Conservation (phyloP, 2,797 vertebrate genomes). For the Petrocephalus schoutedeni region DNA sequence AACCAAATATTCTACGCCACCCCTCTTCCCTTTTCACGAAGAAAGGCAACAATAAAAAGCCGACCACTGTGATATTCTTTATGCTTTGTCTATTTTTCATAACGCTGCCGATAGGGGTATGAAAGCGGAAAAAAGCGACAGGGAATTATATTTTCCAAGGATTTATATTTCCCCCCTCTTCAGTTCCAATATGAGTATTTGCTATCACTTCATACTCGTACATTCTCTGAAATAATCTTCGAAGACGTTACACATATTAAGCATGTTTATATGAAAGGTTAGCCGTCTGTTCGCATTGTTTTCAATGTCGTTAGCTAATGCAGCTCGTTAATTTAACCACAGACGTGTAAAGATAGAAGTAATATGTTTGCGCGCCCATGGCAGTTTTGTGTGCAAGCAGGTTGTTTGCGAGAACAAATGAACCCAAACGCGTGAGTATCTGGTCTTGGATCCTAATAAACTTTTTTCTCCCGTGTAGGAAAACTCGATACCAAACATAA, state of each 20-base stretch:
- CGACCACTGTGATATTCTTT: slow-evolving; percentile 96
- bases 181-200: not conserved
- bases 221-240: not conserved
- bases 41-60: slow-evolving; percentile 84
- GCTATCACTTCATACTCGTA: not conserved
- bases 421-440: not conserved
- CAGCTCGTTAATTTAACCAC: not conserved
- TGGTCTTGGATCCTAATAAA: slow-evolving; percentile 1
- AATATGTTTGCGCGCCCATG: not conserved
- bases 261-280: not conserved
- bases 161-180: slow-evolving; percentile 47
- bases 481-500: slow-evolving; percentile 70
- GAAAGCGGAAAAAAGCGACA: slow-evolving; percentile 68
- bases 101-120: slow-evolving; percentile 76
- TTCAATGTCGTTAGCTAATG: not conserved
- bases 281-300: not conserved
- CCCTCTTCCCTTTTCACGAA: slow-evolving; percentile 56
- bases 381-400: not conserved
- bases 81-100: slow-evolving; percentile 87
- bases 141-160: slow-evolving; percentile 51
- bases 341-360: not conserved
- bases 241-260: not conserved
- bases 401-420: not conserved
- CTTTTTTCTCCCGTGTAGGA: slow-evolving; percentile 33
- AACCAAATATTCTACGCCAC: slow-evolving; percentile 79